Conservation (phyloP, 2,797 vertebrate genomes). For the Orientallactaga sibirica region DNA sequence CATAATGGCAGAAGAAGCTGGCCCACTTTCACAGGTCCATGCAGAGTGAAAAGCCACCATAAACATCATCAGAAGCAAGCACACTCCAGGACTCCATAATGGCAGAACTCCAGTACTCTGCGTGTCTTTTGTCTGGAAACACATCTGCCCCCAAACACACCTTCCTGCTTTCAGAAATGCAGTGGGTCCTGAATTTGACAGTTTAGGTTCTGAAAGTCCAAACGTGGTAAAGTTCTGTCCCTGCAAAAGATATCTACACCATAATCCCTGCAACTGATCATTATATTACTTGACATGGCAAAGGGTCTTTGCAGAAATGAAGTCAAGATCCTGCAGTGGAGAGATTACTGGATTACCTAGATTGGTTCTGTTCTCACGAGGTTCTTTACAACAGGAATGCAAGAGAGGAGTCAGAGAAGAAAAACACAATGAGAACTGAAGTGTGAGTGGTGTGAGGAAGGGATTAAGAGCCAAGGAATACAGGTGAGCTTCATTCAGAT, state of each 20-base stretch:
- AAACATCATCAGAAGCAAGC: no score
- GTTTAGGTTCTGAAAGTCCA: conserved; percentile 1
- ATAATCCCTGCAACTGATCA: background rate
- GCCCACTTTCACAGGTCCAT: no score
- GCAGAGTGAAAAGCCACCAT: no score
- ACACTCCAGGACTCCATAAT: no score
- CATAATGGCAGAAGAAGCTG: no score
- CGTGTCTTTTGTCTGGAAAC: no score
- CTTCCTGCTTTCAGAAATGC: background rate
- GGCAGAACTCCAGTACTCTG: no score
- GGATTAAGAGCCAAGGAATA: background rate
- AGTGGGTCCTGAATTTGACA: background rate
- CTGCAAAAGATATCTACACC: background rate
- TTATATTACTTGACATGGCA: background rate
- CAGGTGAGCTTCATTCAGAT: background rate
- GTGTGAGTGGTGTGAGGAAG: background rate
- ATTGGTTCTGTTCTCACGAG: background rate
- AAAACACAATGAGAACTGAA: background rate
- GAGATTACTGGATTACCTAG: background rate
- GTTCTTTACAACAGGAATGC: background rate
- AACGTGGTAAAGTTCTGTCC: background rate
- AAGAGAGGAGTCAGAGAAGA: background rate
- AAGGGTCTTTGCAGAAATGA: background rate
- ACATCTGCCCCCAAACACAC: no score
- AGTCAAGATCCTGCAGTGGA: background rate